These are phyloP conservation scores for Leptodactylus fallax DNA, from an alignment of 2,797 vertebrate species.

Conservation along the genomic window DNA sequence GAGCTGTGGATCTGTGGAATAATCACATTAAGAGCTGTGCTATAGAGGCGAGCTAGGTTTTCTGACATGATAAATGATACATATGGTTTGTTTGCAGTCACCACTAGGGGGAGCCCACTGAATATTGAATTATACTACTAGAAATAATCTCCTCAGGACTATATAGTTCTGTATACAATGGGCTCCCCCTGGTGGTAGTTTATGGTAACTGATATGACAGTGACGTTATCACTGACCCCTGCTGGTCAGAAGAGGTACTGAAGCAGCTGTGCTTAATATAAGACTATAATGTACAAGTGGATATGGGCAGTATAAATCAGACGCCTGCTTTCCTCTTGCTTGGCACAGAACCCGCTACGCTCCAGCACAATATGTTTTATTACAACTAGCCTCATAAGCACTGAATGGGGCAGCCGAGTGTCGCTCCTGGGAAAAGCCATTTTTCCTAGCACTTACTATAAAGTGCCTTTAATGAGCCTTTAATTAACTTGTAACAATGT, in stretches of 20 bases:
- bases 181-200: not conserved
- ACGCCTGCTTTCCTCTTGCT: too few species aligned
- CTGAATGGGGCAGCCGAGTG: not conserved
- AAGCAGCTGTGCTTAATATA: not conserved
- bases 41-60: too few species aligned
- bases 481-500: conserved; percentile 63
- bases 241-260: not conserved
- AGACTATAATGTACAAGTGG: too few species aligned
- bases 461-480: conserved; percentile 59
- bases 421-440: conserved; percentile 37
- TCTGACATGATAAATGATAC: too few species aligned
- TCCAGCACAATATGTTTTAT: conserved; percentile 8
- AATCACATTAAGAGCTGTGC: too few species aligned
- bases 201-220: not conserved
- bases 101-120: too few species aligned
- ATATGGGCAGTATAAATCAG: not conserved
- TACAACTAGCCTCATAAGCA: not conserved
- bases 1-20: too few species aligned
- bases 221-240: not conserved
- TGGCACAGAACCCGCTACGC: not conserved
- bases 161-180: not conserved
- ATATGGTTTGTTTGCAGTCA: too few species aligned
- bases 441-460: conserved; percentile 53
- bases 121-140: too few species aligned
- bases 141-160: too few species aligned